Evolutionary conservation across 2,888 invertebrate species (phyloP), one percentile per base, ranked within the genome.

Genomic region (Tetropium fuscum): DNA sequence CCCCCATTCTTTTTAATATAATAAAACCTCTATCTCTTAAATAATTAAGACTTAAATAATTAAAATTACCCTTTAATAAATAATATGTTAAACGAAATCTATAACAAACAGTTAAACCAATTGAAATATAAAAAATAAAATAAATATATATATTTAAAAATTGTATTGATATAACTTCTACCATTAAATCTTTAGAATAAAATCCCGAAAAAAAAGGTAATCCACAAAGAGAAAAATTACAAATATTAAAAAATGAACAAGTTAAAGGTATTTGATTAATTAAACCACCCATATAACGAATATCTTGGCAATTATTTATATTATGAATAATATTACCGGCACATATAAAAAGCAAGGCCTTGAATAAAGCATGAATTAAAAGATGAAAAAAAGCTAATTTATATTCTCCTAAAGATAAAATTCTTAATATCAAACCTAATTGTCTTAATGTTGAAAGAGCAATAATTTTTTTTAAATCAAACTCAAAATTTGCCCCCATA

Each of bases 391-490:
- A 89, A 70, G 87, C 84, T 74, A 90, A 83, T 60, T 84, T 78
- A 65, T 76, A 74, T 60, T 84, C 81, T 0, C 82, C 81, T 69
- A 85, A 59, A 5, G 79, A 70, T 65, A 87, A 74, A 73, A 81
- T 78, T 66, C 82, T 78, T 79, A 91, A 87, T 85, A 92, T 91
- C 77, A 92, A 84, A 0, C 90, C 90, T 77, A 92, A 83, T 76
- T 92, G 91, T 1, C 90, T 91, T 80, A 92, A 84, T 67, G 84
- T 87, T 74, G 90, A 81, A 77, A 90, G 80, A 75, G 90, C 91
- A 89, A 92, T 89, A 87, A 90, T 88, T 83, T 90, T 91, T 81
- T 91, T 91, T 76, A 90, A 84, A 83, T 91, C 90, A 85, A 82
- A 86, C 61, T 88, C 87, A 85, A 84, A 87, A 84, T 84, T n/a